Percentiles rank a stretch among this genome's conserved stretches.
phyloP scores from a whole-genome alignment of 2,797 vertebrate species.

The Periparus ater region DNA sequence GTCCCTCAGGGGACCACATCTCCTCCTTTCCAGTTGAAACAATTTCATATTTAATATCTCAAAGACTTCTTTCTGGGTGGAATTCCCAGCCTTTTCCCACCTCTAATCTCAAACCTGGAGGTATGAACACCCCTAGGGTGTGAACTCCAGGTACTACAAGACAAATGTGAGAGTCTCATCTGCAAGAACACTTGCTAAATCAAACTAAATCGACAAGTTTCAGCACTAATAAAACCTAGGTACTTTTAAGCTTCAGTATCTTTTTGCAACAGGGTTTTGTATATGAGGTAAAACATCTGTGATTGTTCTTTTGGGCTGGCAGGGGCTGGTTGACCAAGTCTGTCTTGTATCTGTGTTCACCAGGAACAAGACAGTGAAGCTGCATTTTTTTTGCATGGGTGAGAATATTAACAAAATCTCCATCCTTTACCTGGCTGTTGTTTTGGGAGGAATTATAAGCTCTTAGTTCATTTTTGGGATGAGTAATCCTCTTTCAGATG shows the following conservation, averaged over 20 bases:
- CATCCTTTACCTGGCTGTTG: not conserved
- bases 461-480: not conserved
- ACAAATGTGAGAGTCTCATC: not conserved
- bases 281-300: not conserved
- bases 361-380: not conserved
- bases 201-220: not conserved
- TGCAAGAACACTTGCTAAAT: not conserved
- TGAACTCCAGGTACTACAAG: not conserved
- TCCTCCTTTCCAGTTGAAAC: not conserved
- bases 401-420: not conserved
- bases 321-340: not conserved
- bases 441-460: not conserved
- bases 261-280: not conserved
- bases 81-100: not conserved
- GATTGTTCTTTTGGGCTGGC: not conserved
- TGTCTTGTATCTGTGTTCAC: not conserved
- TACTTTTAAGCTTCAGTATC: not conserved
- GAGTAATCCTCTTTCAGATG: not conserved
- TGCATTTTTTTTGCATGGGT: not conserved
- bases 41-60: not conserved
- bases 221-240: not conserved
- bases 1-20: rapidly evolving
- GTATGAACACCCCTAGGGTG: not conserved
- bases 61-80: not conserved
- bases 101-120: not conserved